A percentile compares a stretch with the other conserved stretches of the same genome.
Conservation (phyloP, 2,113 vertebrate species). For the Myxocyprinus asiaticus region DNA sequence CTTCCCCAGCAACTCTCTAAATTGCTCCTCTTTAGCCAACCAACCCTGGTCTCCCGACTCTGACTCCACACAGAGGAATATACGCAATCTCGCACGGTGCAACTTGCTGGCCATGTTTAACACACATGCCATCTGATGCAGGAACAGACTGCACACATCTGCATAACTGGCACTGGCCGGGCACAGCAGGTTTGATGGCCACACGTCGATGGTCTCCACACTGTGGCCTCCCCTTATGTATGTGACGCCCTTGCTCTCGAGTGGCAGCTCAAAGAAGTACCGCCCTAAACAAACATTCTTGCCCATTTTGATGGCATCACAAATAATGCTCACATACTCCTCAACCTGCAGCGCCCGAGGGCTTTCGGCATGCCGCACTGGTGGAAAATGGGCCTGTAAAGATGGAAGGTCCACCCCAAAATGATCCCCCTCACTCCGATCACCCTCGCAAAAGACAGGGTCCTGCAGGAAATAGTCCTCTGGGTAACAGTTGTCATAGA, state of each 20-base stretch:
- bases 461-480: conserved; percentile 89
- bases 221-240: conserved; percentile 53
- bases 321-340: conserved; percentile 87
- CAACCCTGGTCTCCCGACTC: conserved; percentile 79
- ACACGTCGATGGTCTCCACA: conserved; percentile 81
- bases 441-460: conserved; percentile 73
- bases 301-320: conserved; percentile 88
- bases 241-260: conserved; percentile 58
- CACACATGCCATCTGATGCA: conserved; percentile 91
- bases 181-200: conserved; percentile 86
- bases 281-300: conserved; percentile 89
- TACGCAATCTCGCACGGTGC: conserved; percentile 82
- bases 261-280: conserved; percentile 76
- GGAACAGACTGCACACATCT: conserved; percentile 88
- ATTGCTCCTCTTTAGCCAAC: conserved; percentile 80
- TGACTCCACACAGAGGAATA: conserved; percentile 85
- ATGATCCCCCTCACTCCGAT: conserved; percentile 70
- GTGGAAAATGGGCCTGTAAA: conserved; percentile 85
- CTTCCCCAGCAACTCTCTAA: conserved; percentile 81
- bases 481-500: conserved; percentile 83
- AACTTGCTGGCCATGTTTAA: conserved; percentile 89
- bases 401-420: conserved; percentile 83
- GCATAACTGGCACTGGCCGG: conserved; percentile 75
- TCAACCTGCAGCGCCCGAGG: conserved; percentile 76
- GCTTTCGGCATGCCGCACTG: conserved; percentile 78